Percentiles rank a stretch among this genome's conserved stretches.
Conservation (phyloP, 2,797 vertebrate species). For the Myiothlypis chrysogaster region DNA sequence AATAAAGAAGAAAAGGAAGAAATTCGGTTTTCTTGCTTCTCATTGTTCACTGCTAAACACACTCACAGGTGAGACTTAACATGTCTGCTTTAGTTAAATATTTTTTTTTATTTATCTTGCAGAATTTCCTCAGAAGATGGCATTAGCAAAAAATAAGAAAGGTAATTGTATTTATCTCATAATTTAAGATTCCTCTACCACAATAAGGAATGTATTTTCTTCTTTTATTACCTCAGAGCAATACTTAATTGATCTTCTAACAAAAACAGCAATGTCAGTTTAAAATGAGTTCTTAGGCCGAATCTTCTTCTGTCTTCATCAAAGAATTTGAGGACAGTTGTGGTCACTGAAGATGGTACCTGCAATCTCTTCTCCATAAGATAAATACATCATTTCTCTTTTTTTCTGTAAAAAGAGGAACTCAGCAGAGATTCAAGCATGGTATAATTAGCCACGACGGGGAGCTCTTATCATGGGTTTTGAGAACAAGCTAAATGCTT, state of each 20-base stretch:
- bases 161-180: slow-evolving; percentile 37
- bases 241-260: background rate
- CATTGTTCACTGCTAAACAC: background rate
- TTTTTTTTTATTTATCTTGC: slow-evolving; percentile 11
- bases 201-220: background rate
- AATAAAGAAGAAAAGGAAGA: background rate
- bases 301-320: background rate
- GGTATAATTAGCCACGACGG: background rate
- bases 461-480: background rate
- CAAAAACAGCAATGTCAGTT: background rate
- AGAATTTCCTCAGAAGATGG: slow-evolving; percentile 29
- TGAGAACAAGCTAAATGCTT: background rate
- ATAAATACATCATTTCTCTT: background rate
- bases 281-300: background rate
- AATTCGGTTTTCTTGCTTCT: background rate
- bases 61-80: background rate
- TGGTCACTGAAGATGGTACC: background rate
- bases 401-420: background rate
- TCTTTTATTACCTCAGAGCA: background rate
- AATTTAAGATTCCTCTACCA: background rate
- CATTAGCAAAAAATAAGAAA: background rate
- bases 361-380: background rate
- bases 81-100: background rate
- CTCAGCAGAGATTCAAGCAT: background rate
- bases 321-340: background rate